Conservation (phyloP, 2,797 vertebrate species). For the Sebastes ruberrimus region DNA sequence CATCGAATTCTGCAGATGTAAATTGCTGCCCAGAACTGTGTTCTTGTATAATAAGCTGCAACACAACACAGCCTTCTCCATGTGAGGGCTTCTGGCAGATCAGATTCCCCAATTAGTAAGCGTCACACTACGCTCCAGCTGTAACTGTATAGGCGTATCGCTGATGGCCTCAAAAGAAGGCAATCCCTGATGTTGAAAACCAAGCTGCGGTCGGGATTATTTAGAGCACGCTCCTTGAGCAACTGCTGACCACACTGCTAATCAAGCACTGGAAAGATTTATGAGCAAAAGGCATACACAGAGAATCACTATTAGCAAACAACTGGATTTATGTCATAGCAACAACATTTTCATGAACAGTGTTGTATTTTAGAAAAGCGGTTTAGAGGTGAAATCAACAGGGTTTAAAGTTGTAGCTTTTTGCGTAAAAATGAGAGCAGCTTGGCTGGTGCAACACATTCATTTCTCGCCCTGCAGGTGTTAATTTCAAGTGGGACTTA, state of each 20-base stretch:
- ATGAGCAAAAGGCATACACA: not conserved
- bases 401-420: not conserved
- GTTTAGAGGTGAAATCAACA: not conserved
- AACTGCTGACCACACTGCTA: constrained; percentile 1
- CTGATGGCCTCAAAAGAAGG: not conserved
- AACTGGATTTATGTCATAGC: not conserved
- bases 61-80: not conserved
- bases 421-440: not conserved
- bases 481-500: constrained; percentile 15
- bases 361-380: not conserved
- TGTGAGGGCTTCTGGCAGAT: not conserved
- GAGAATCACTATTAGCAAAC: not conserved
- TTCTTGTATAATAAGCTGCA: not conserved
- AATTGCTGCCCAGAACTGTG: not conserved
- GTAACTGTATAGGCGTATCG: constrained; percentile 24
- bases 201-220: constrained; percentile 11
- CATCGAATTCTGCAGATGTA: not conserved
- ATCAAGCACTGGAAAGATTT: not conserved
- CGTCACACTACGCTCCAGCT: not conserved
- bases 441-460: not conserved
- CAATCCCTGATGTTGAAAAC: constrained; percentile 29
- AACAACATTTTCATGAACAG: not conserved
- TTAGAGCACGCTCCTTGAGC: not conserved
- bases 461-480: constrained; percentile 19
- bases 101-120: constrained; percentile 23